A percentile compares a stretch with the other conserved stretches of the same genome.
Evolutionary conservation across 23 tunicate species (phyloP).

Genomic region (Botrylloides violaceus): DNA sequence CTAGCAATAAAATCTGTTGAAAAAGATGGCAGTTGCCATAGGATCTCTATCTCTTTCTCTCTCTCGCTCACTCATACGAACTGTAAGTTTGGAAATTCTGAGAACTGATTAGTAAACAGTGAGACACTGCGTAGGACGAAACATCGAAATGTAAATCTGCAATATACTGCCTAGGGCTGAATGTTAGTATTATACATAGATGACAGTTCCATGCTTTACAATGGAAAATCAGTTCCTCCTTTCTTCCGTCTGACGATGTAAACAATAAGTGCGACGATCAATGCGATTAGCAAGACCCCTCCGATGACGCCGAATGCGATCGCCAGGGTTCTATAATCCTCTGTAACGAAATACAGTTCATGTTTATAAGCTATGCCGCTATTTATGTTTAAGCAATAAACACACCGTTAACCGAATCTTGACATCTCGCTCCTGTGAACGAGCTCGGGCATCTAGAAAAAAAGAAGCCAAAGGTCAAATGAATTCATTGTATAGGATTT

Average conservation of each 20-base stretch:
- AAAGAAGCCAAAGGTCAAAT: too few species aligned
- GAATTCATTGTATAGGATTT: too few species aligned
- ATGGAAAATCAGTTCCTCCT: slow-evolving; percentile 1
- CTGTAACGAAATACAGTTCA: slow-evolving; percentile 17
- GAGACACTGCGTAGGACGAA: too few species aligned
- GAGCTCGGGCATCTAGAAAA: slow-evolving; percentile 15
- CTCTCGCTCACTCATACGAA: too few species aligned
- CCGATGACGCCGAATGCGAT: slow-evolving; percentile 45
- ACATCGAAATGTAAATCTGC: too few species aligned
- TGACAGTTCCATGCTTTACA: background rate
- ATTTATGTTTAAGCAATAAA: too few species aligned
- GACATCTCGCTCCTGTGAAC: slow-evolving; percentile 28
- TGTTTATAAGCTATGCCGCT: background rate
- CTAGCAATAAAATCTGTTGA: too few species aligned
- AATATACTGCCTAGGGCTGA: too few species aligned
- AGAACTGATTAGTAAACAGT: too few species aligned
- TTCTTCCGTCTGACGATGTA: slow-evolving; percentile 26
- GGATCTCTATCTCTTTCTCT: too few species aligned
- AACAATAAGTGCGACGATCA: slow-evolving; percentile 28
- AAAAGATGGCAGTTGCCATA: too few species aligned
- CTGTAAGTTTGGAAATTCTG: too few species aligned
- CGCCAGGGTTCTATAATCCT: slow-evolving; percentile 24
- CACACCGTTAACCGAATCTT: slow-evolving; percentile 14
- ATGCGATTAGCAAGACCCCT: slow-evolving; percentile 31
- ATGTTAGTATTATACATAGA: background rate